Conservation (phyloP, 2,113 vertebrate species). For the Megaceryle maxima region DNA sequence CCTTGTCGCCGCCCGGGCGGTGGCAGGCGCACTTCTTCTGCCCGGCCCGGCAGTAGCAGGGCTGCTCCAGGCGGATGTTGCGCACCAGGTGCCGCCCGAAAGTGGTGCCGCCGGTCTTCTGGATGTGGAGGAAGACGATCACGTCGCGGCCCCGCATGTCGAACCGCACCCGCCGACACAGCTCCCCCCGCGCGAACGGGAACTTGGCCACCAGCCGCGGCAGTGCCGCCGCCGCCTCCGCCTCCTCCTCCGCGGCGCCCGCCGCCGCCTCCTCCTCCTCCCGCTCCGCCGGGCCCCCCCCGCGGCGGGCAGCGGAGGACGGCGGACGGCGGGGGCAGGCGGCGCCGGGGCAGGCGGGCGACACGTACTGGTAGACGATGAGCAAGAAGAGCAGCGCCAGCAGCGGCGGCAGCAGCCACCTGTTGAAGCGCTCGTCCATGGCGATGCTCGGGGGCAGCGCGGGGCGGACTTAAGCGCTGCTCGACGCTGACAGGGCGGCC, state of each 20-base stretch:
- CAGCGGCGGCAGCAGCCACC: slow-evolving; percentile 90
- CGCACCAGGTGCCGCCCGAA: slow-evolving; percentile 95
- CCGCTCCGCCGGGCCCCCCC: slow-evolving; percentile 63
- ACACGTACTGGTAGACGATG: slow-evolving; percentile 94
- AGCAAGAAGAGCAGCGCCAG: slow-evolving; percentile 90
- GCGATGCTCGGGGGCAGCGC: slow-evolving; percentile 39
- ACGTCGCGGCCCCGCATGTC: slow-evolving; percentile 92
- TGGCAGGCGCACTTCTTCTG: slow-evolving; percentile 98
- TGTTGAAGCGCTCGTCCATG: slow-evolving; percentile 94
- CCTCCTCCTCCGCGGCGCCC: neutral
- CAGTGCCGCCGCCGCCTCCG: neutral
- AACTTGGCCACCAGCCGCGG: slow-evolving; percentile 71
- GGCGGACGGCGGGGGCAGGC: slow-evolving; percentile 39
- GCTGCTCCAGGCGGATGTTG: slow-evolving; percentile 96
- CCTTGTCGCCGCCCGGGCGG: slow-evolving; percentile 86
- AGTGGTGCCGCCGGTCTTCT: slow-evolving; percentile 97
- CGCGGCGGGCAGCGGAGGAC: slow-evolving; percentile 76
- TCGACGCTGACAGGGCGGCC: neutral
- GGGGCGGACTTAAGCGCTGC: slow-evolving; percentile 20
- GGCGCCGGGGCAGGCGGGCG: slow-evolving; percentile 68
- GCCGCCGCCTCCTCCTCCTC: neutral
- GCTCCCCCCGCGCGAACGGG: slow-evolving; percentile 88
- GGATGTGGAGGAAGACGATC: slow-evolving; percentile 97
- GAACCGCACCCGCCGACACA: slow-evolving; percentile 88
- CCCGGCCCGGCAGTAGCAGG: slow-evolving; percentile 91